Base-by-base conservation (phyloP, 1,140 invertebrate genomes). In the Drosophila nebulosa region DNA sequence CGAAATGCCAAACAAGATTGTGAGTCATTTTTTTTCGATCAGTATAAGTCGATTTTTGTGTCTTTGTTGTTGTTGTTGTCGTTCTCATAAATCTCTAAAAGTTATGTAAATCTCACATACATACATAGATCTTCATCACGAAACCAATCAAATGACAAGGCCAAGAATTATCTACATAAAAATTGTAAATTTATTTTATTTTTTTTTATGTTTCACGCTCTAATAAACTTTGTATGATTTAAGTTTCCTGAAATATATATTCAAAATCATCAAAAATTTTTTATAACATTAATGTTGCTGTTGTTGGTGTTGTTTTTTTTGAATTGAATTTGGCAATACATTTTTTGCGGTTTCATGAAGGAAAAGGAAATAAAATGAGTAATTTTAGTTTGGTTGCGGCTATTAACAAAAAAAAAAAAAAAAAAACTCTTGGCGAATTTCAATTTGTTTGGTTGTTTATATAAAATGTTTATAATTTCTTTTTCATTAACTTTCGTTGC, bases 401-500 rank as follows among this genome's bases (percentile, higher is more conserved):
- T 61, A 73, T 76, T 73, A 69, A n/a, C n/a, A n/a, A n/a, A n/a
- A 72, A 75, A 55, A 32, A 36, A 30, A 26, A 21, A 60, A 42
- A 72, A 69, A 65, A 60, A 62, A 55, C 64, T 46, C 7, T 46
- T 74, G 53, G 66, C 64, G 70, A 86, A 80, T 81, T 73, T 74
- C 60, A 73, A 73, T 74, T 65, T 73, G 71, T 64, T 42, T 66
- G 53, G 39, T 71, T 66, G 73, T 86, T 83, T 86, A 83, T 77
- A 88, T 86, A 88, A 88, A 88, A 72, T 88, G 74, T 73, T 83
- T 83, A 78, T 81, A 86, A 86, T 86, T 88, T 86, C 70, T 69
- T 86, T 86, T 85, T 86, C 61, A 88, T 86, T 88, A 88, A 79
- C 60, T 72, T 77, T 79, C 63, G 74, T 86, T 86, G 78, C 71